Base-by-base conservation (phyloP, 92 coral and sea anemone species). In the Epizoanthus illoricatus region DNA sequence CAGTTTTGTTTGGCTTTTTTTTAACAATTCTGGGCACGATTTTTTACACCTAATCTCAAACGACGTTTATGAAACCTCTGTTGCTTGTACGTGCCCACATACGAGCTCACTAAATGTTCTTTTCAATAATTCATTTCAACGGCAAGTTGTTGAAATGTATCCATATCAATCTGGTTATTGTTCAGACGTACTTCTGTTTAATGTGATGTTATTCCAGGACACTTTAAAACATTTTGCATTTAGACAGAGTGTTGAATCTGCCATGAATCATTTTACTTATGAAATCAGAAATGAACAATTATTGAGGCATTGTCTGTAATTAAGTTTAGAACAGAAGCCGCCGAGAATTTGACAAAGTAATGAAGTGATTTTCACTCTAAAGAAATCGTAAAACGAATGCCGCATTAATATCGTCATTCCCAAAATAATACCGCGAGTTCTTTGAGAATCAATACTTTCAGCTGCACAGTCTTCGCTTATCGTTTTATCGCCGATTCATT, bases 1-100 rank as follows among this genome's bases (percentile, higher is more conserved):
- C 39, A 40, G 23, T 72, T 78, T 78, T 78, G 82, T 78, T 42
- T n/a, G n/a, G n/a, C n/a, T n/a, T n/a, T n/a, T n/a, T 61, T 63
- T 45, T 41, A 78, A 71, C 42, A 78, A 11, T 78, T 65, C 81
- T 76, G 49, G 81, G 81, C 81, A 71, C 81, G 70, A 76, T 56
- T 40, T 61, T 78, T 64, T 78, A 63, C 82, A 78, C 82, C 82
- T 78, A 45, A 43, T 62, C 82, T 78, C 82, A 40, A 76, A 76
- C 45, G 71, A 78, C 42, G 49, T 78, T 78, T 13, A 75, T 75
- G 70, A 63, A 78, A 78, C 11, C 66, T 40, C 49, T 45, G 60
- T 71, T 58, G 71, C 82, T 11, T 8, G 3, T 28, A 4, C 61
- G 71, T 11, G 18, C 36, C 36, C 36, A 28, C 64, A 21, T 64